phyloP scores from a whole-genome alignment of 2,113 vertebrate genomes.

The Garra rufa region DNA sequence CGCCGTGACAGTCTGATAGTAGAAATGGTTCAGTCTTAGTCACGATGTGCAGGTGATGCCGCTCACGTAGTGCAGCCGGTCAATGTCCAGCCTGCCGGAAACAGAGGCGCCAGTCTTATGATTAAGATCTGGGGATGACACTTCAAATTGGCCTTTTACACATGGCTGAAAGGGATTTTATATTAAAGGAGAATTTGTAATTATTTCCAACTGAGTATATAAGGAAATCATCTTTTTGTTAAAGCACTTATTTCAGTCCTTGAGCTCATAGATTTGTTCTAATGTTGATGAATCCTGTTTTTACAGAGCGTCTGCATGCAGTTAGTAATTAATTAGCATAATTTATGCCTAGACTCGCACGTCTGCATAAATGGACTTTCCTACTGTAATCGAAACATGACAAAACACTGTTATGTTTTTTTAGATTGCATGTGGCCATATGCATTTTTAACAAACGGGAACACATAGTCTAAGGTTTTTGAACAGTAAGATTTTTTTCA shows the following conservation, averaged over 20 bases:
- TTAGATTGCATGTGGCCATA: neutral
- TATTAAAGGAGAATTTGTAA: neutral
- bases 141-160: neutral
- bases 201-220: neutral
- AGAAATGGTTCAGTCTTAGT: constrained; percentile 12
- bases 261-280: neutral
- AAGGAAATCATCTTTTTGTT: neutral
- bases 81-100: constrained; percentile 32
- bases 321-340: neutral
- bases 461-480: too few species aligned
- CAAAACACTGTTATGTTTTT: neutral
- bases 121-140: constrained; percentile 16
- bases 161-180: neutral
- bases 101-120: constrained; percentile 9
- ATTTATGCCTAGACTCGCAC: neutral
- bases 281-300: neutral
- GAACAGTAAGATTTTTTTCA: too few species aligned
- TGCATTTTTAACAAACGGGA: neutral
- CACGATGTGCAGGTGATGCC: neutral
- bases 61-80: constrained; percentile 27
- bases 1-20: neutral
- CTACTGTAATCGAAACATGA: neutral
- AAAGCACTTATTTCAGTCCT: neutral
- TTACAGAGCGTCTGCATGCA: neutral
- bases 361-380: neutral